These are phyloP conservation scores for Drosophila multiciliata DNA, from an alignment of 2,888 invertebrate species.

Conservation along the genomic window DNA sequence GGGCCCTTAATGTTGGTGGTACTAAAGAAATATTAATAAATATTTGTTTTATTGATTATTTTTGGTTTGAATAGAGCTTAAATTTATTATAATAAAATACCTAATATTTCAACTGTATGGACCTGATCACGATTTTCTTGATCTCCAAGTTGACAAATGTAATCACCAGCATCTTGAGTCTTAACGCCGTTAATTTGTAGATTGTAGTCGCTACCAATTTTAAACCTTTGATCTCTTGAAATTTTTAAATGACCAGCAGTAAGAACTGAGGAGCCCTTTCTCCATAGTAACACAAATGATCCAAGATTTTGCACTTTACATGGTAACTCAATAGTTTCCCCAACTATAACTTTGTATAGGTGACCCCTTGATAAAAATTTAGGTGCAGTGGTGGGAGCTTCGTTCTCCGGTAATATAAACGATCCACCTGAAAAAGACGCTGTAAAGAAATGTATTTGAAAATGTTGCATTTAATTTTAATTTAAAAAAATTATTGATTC, in stretches of 20 bases:
- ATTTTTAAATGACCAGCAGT: slow-evolving; percentile 90
- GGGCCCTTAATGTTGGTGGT: slow-evolving; percentile 89
- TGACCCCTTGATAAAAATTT: slow-evolving; percentile 91
- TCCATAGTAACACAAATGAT: slow-evolving; percentile 89
- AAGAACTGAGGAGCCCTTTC: slow-evolving; percentile 89
- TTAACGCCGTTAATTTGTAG: slow-evolving; percentile 89
- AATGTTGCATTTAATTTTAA: neutral
- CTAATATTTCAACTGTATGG: slow-evolving; percentile 90
- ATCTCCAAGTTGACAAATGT: slow-evolving; percentile 90
- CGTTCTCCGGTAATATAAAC: slow-evolving; percentile 72
- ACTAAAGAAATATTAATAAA: slow-evolving; percentile 82
- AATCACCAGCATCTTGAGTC: slow-evolving; percentile 90
- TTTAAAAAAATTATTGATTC: neutral
- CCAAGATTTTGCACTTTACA: slow-evolving; percentile 92
- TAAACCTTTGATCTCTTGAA: slow-evolving; percentile 88
- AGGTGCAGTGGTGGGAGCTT: slow-evolving; percentile 86
- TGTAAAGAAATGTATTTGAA: slow-evolving; percentile 19
- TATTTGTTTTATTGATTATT: slow-evolving; percentile 2
- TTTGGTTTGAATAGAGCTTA: neutral
- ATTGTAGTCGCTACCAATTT: slow-evolving; percentile 89
- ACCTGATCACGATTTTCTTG: slow-evolving; percentile 89
- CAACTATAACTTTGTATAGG: slow-evolving; percentile 91
- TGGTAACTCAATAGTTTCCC: slow-evolving; percentile 91
- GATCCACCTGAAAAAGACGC: slow-evolving; percentile 66
- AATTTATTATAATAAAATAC: slow-evolving; percentile 52